phyloP scores from a whole-genome alignment of 2,113 vertebrate genomes.

The Calcarius ornatus region DNA sequence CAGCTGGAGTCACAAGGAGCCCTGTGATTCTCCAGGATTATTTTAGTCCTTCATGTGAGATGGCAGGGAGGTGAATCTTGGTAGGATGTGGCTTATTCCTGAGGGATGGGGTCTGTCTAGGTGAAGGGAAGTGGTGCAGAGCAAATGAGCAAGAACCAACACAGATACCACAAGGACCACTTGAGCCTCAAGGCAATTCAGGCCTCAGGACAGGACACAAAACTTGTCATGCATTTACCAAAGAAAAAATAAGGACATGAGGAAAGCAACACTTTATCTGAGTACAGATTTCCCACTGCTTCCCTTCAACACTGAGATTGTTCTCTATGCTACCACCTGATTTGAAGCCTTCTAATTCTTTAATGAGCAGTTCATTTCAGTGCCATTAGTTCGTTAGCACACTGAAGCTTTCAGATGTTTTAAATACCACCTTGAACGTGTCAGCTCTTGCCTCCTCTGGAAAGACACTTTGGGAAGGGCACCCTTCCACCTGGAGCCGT shows the following conservation, averaged over 20 bases:
- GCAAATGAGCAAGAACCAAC: neutral
- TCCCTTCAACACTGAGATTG: neutral
- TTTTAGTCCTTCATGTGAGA: neutral
- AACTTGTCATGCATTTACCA: neutral
- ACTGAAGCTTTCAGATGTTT: neutral
- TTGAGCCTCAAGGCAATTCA: neutral
- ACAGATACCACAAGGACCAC: neutral
- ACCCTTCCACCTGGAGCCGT: accelerated
- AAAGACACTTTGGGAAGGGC: neutral
- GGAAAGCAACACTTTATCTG: neutral
- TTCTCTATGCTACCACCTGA: neutral
- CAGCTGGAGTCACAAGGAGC: neutral
- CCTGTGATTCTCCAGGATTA: neutral
- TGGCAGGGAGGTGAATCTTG: neutral
- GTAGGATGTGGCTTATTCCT: neutral
- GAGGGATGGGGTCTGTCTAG: neutral
- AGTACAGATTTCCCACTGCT: neutral
- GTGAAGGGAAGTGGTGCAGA: neutral
- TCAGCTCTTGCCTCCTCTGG: neutral
- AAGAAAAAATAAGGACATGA: neutral
- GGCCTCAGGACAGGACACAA: neutral
- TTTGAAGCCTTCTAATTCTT: neutral
- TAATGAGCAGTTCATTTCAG: neutral
- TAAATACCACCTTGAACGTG: neutral
- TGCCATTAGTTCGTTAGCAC: neutral